These are phyloP conservation scores for Thalpophila matura DNA, from an alignment of 2,888 invertebrate genomes.

Conservation along the genomic window DNA sequence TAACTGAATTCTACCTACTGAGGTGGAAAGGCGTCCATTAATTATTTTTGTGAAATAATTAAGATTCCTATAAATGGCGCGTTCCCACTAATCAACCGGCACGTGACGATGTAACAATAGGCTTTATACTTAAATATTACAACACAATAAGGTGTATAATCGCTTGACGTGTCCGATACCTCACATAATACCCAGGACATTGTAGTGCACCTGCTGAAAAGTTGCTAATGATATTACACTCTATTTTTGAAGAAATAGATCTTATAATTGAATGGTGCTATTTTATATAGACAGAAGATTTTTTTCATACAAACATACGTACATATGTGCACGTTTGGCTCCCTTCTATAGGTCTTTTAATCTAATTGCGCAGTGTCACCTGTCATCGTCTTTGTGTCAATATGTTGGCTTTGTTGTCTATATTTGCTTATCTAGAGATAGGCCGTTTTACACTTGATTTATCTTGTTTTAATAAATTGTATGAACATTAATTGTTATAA, in stretches of 20 bases:
- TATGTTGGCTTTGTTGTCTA: conserved; percentile 2
- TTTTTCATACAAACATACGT: not conserved
- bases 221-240: not conserved
- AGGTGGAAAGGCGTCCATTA: conserved; percentile 51
- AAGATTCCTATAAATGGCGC: conserved; percentile 27
- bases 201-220: conserved; percentile 39
- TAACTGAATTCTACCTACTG: conserved; percentile 18
- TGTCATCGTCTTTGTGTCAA: conserved; percentile 10
- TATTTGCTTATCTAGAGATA: not conserved
- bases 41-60: conserved; percentile 36
- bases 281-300: not conserved
- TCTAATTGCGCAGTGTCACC: conserved; percentile 6
- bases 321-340: conserved; percentile 6
- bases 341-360: conserved; percentile 7
- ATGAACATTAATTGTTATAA: not conserved
- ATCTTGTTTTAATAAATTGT: not conserved
- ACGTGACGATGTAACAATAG: not conserved
- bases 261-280: not conserved
- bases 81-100: conserved; percentile 25
- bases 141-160: conserved; percentile 28
- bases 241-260: not conserved
- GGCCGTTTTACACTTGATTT: not conserved
- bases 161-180: conserved; percentile 14
- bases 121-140: conserved; percentile 15
- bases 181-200: conserved; percentile 10